phyloP scores from a whole-genome alignment of 2,113 vertebrate species.

The Cariama cristata region DNA sequence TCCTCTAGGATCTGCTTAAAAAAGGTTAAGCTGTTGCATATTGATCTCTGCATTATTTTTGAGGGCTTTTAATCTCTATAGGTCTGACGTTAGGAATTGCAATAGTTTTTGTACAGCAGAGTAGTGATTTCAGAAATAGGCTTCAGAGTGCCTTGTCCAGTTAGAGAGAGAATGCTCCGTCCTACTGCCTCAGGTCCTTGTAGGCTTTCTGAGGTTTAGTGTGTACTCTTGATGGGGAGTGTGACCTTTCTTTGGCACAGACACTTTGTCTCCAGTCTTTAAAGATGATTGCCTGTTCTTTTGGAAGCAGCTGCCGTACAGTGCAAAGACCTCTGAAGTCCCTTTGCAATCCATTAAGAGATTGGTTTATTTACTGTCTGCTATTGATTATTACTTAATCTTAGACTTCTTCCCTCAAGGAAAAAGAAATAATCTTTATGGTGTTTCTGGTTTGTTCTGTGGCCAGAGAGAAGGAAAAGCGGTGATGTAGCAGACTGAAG shows the following conservation, averaged over 20 bases:
- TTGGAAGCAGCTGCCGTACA: not conserved
- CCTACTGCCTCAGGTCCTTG: not conserved
- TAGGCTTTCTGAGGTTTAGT: not conserved
- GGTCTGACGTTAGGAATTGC: not conserved
- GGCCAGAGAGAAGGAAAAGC: not conserved
- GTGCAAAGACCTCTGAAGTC: not conserved
- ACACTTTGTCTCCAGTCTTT: not conserved
- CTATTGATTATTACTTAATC: conserved; percentile 55
- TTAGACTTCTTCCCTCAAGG: not conserved
- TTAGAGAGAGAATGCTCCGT: not conserved
- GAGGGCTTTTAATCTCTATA: not conserved
- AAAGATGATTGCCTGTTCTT: not conserved
- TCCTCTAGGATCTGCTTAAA: not conserved
- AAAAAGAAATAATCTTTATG: not conserved
- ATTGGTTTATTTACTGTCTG: conserved; percentile 31
- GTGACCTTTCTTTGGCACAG: not conserved
- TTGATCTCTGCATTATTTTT: not conserved
- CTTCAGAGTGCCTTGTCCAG: not conserved
- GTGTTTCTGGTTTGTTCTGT: not conserved
- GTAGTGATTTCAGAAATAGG: not conserved
- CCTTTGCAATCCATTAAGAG: not conserved
- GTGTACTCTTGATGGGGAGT: not conserved
- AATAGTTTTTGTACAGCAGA: not conserved
- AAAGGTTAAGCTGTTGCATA: not conserved
- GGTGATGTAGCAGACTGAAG: not conserved